Evolutionary conservation across 2,888 invertebrate genomes (phyloP).

Genomic region (Teleiodes luculella): DNA sequence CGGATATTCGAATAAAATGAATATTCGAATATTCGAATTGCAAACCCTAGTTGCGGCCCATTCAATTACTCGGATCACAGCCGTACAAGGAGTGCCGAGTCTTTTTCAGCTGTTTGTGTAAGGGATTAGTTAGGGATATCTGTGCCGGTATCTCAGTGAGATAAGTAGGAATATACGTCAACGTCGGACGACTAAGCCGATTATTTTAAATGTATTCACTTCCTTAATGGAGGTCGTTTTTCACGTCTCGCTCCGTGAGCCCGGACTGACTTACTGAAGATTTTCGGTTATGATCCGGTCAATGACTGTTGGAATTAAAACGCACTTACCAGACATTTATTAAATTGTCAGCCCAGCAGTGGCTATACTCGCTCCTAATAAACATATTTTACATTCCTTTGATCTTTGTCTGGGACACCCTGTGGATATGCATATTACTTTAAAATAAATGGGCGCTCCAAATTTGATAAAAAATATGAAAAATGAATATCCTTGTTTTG

Average conservation of each 20-base stretch:
- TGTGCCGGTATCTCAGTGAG: conserved; percentile 76
- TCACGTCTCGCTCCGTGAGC: conserved; percentile 62
- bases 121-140: conserved; percentile 76
- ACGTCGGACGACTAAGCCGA: conserved; percentile 78
- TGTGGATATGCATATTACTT: conserved; percentile 4
- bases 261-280: conserved; percentile 68
- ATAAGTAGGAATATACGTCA: conserved; percentile 79
- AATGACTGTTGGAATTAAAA: conserved; percentile 68
- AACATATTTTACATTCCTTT: conserved; percentile 5
- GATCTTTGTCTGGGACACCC: conserved; percentile 3
- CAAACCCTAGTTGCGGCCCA: conserved; percentile 61
- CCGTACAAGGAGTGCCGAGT: conserved; percentile 73
- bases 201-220: conserved; percentile 80
- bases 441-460: neutral
- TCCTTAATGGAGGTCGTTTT: conserved; percentile 78
- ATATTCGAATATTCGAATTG: too few relatives aligned
- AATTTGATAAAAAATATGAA: conserved; percentile 5
- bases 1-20: too few relatives aligned
- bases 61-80: conserved; percentile 71
- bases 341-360: conserved; percentile 44
- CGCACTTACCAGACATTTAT: conserved; percentile 61
- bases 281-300: conserved; percentile 77
- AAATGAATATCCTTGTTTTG: neutral
- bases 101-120: conserved; percentile 76
- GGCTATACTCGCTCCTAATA: neutral